phyloP scores from a whole-genome alignment of 2,888 invertebrate species.

The Diachrysia chrysitis region DNA sequence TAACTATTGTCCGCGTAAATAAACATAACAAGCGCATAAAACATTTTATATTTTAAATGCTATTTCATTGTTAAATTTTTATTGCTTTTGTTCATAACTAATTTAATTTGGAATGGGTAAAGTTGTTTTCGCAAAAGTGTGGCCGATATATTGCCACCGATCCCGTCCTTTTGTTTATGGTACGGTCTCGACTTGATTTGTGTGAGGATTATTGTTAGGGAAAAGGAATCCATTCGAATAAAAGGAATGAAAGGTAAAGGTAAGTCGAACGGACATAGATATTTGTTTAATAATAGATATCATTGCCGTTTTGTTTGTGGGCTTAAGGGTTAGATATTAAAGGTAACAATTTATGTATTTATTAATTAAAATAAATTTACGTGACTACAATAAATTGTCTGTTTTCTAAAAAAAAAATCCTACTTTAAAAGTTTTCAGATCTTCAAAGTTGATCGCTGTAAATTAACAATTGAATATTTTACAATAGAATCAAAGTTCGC shows the following conservation, averaged over 20 bases:
- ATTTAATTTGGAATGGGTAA: constrained; percentile 65
- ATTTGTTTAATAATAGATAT: constrained; percentile 4
- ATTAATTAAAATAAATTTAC: not conserved
- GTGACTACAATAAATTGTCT: not conserved
- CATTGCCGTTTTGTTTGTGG: not conserved
- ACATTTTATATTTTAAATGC: not conserved
- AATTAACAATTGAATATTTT: too few relatives aligned
- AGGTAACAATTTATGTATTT: not conserved
- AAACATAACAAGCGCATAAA: not conserved
- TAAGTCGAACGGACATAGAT: not conserved
- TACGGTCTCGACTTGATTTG: constrained; percentile 18
- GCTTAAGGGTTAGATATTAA: not conserved
- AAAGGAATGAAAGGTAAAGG: not conserved
- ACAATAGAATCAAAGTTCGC: too few relatives aligned
- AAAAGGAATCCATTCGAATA: constrained; percentile 5
- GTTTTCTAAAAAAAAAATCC: too few relatives aligned
- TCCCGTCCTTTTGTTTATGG: constrained; percentile 47
- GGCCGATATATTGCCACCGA: constrained; percentile 55
- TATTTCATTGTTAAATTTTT: constrained; percentile 17
- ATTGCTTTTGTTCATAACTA: constrained; percentile 61
- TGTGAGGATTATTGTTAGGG: constrained; percentile 7
- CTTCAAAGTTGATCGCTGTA: too few relatives aligned
- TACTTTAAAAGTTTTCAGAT: too few relatives aligned
- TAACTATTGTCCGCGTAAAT: too few relatives aligned
- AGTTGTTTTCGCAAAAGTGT: constrained; percentile 58